Evolutionary conservation across 1,140 invertebrate species (phyloP).

Genomic region (Camponotus pennsylvanicus): DNA sequence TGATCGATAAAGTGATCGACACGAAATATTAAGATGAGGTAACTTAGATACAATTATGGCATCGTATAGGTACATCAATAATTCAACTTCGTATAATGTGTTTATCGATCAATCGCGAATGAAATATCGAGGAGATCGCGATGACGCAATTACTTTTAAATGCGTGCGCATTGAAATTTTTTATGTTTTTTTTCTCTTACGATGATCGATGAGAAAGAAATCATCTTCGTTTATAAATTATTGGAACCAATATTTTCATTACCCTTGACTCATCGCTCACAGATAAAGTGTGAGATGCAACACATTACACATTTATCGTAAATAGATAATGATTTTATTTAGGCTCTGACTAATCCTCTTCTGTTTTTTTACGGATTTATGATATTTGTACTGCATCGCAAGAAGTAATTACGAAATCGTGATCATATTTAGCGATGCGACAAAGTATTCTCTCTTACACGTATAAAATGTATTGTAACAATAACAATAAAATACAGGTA

Average conservation of each 20-base stretch:
- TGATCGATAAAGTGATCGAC: neutral
- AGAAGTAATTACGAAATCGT: neutral
- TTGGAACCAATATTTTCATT: slow-evolving; percentile 26
- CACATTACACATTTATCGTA: slow-evolving; percentile 27
- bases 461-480: neutral
- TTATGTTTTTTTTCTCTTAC: neutral
- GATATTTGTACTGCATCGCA: slow-evolving; percentile 3
- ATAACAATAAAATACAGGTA: neutral
- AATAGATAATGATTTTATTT: slow-evolving; percentile 32
- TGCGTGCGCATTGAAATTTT: neutral
- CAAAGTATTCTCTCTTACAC: slow-evolving; percentile 12
- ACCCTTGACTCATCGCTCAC: neutral
- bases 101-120: neutral
- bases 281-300: neutral
- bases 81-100: slow-evolving; percentile 14
- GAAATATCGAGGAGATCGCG: slow-evolving; percentile 6
- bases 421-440: slow-evolving; percentile 11
- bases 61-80: slow-evolving; percentile 15
- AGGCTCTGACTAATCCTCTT: slow-evolving; percentile 33
- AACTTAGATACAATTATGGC: slow-evolving; percentile 30
- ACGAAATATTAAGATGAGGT: slow-evolving; percentile 29
- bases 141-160: neutral
- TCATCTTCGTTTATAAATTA: neutral
- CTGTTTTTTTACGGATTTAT: neutral
- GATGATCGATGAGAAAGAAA: slow-evolving; percentile 16